A percentile compares a stretch with the other conserved stretches of the same genome.
These are phyloP conservation scores for Xerus rutilus DNA, from an alignment of 2,797 vertebrate genomes.

Conservation along the genomic window DNA sequence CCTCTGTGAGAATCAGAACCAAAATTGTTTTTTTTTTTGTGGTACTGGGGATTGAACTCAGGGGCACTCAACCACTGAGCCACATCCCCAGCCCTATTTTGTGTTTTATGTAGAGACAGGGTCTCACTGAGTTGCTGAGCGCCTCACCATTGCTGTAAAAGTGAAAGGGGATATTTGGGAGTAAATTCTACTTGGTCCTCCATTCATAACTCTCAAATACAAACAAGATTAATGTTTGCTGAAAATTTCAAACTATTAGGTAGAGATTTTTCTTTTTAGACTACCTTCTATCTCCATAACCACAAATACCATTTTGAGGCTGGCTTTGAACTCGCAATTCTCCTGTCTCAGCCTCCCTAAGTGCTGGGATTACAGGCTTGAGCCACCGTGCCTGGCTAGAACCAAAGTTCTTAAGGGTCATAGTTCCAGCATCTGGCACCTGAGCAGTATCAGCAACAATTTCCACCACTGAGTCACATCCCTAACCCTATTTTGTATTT, in stretches of 20 bases:
- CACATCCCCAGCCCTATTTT: too few relatives aligned
- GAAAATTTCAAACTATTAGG: constrained; percentile 13
- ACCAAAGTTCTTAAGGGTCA: neutral
- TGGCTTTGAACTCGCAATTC: too few relatives aligned
- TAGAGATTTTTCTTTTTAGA: neutral
- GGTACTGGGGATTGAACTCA: too few relatives aligned
- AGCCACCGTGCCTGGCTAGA: too few relatives aligned
- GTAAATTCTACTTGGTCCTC: neutral
- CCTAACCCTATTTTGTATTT: neutral
- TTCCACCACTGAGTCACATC: neutral
- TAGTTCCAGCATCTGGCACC: neutral
- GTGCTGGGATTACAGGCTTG: too few relatives aligned
- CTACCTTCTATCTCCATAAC: accelerated
- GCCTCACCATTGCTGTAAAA: too few relatives aligned
- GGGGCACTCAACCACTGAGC: too few relatives aligned
- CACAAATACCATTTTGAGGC: neutral
- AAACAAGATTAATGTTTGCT: neutral
- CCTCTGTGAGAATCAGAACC: neutral
- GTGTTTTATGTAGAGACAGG: too few relatives aligned
- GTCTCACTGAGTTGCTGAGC: too few relatives aligned
- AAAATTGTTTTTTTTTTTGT: neutral
- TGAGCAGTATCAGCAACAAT: neutral
- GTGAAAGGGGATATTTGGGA: neutral
- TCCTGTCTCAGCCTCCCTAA: too few relatives aligned
- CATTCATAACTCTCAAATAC: neutral